Evolutionary conservation across 2,113 vertebrate species (phyloP).

Genomic region (Phalacrocorax aristotelis): DNA sequence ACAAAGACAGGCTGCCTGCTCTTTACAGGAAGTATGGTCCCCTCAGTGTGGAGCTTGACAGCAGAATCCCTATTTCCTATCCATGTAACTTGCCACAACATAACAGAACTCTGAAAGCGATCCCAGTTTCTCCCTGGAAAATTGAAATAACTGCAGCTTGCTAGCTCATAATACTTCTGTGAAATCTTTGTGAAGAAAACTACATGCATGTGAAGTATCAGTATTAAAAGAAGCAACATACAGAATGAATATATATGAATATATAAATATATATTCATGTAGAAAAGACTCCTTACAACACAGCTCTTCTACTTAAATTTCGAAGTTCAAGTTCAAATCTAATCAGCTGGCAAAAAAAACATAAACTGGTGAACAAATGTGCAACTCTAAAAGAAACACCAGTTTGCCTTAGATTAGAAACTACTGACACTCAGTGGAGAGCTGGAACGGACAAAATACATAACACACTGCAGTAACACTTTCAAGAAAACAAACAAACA

Average conservation of each 20-base stretch:
- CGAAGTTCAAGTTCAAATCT: not conserved
- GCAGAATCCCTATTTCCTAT: not conserved
- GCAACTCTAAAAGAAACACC: not conserved
- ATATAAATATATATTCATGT: not conserved
- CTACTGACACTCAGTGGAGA: not conserved
- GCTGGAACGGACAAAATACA: fast-evolving
- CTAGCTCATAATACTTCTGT: not conserved
- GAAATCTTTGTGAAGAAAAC: not conserved
- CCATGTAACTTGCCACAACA: not conserved
- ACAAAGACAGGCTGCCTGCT: not conserved
- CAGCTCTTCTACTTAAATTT: not conserved
- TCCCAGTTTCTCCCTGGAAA: not conserved
- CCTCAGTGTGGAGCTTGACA: not conserved
- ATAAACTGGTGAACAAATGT: not conserved
- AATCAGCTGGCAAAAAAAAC: not conserved
- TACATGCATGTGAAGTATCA: not conserved
- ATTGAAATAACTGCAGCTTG: not conserved
- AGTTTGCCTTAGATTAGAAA: not conserved
- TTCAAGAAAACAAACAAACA: not conserved
- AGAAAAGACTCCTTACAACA: not conserved
- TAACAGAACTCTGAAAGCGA: not conserved
- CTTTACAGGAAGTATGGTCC: not conserved
- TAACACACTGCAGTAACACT: not conserved
- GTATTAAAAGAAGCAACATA: not conserved
- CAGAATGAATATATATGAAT: not conserved